phyloP scores from a whole-genome alignment of 2,797 vertebrate species.

The Pangasius mekongensis region DNA sequence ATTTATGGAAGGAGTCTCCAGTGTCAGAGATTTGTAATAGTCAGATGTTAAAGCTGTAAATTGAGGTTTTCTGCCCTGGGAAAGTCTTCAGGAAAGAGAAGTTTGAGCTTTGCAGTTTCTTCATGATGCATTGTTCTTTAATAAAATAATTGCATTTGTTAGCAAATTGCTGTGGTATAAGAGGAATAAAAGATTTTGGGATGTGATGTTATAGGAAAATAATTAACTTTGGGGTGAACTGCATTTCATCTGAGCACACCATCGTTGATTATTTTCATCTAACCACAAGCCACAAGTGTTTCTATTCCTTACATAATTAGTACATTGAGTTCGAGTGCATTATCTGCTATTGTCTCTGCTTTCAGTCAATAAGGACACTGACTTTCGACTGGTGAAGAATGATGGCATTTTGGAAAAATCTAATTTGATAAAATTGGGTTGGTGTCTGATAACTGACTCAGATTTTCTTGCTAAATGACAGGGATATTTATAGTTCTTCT shows the following conservation, averaged over 20 bases:
- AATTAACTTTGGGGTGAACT: neutral
- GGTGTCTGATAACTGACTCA: neutral
- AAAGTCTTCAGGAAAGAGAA: neutral
- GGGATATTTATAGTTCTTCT: neutral
- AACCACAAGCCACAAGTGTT: neutral
- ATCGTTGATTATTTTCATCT: neutral
- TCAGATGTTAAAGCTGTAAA: neutral
- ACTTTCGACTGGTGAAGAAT: neutral
- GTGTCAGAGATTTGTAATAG: neutral
- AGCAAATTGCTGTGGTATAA: neutral
- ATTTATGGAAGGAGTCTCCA: neutral
- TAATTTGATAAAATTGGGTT: neutral
- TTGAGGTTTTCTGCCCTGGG: neutral
- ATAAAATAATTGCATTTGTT: too few relatives aligned
- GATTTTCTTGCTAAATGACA: neutral
- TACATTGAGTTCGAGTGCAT: neutral
- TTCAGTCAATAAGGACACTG: neutral
- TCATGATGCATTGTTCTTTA: neutral
- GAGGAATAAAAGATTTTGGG: neutral
- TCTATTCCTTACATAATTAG: neutral
- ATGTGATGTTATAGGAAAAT: too few relatives aligned
- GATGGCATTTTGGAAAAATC: neutral
- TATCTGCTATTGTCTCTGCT: neutral
- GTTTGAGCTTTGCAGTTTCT: neutral
- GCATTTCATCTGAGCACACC: neutral